A percentile compares a stretch with the other conserved stretches of the same genome.
Evolutionary conservation across 2,888 invertebrate genomes (phyloP).

Genomic region (Nephrotoma appendiculata): DNA sequence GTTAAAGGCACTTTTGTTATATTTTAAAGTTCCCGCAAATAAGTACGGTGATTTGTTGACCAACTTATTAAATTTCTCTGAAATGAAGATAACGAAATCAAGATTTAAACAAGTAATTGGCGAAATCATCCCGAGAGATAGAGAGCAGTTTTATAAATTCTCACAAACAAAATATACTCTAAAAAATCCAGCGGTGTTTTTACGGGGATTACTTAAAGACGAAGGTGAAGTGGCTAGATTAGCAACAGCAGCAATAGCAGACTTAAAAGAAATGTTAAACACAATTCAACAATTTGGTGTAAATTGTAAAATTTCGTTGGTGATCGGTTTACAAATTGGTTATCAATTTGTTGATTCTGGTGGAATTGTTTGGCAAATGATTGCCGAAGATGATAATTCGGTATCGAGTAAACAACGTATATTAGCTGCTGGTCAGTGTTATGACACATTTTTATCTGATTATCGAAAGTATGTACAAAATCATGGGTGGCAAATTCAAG

Average conservation of each 20-base stretch:
- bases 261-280: background rate
- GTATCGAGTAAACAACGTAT: conserved; percentile 27
- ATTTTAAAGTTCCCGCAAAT: conserved; percentile 51
- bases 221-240: background rate
- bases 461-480: conserved; percentile 39
- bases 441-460: conserved; percentile 56
- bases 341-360: conserved; percentile 34
- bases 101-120: background rate
- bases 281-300: background rate
- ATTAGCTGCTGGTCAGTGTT: conserved; percentile 74
- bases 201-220: background rate
- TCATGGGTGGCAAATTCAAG: conserved; percentile 4
- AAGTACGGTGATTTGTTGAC: background rate
- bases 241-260: background rate
- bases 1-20: conserved; percentile 51
- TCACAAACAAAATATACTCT: background rate
- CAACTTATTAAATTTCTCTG: background rate
- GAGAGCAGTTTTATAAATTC: background rate
- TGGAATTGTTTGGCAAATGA: conserved; percentile 37
- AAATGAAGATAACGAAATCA: background rate
- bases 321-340: conserved; percentile 33
- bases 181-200: background rate
- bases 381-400: background rate
- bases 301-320: conserved; percentile 31
- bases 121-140: background rate